Percentiles rank a stretch among this genome's conserved stretches.
Evolutionary conservation across 2,113 vertebrate genomes (phyloP).

Genomic region (Arenaria interpres): DNA sequence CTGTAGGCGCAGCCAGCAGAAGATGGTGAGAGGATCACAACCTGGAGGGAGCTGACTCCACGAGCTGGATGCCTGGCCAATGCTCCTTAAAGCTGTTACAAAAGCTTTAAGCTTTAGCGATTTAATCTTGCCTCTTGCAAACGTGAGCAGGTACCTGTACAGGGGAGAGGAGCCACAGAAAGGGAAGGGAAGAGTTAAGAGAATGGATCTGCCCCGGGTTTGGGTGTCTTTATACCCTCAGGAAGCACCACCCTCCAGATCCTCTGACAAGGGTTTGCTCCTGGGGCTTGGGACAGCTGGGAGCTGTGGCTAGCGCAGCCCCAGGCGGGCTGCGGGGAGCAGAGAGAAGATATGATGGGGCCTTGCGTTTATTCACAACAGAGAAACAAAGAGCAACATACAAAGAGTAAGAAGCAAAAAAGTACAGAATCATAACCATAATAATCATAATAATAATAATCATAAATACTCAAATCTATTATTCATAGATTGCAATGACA

Average conservation of each 20-base stretch:
- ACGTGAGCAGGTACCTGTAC: not conserved
- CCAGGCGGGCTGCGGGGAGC: not conserved
- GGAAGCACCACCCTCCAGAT: conserved; percentile 22
- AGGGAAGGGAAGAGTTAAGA: conserved; percentile 7
- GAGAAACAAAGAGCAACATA: conserved; percentile 72
- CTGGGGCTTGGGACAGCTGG: not conserved
- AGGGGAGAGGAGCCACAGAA: not conserved
- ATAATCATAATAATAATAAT: conserved; percentile 58
- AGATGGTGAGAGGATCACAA: not conserved
- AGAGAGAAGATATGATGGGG: conserved; percentile 55
- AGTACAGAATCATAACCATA: conserved; percentile 72
- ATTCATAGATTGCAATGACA: conserved; percentile 77
- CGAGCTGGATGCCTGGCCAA: not conserved
- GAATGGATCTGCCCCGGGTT: not conserved
- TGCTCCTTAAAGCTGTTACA: not conserved
- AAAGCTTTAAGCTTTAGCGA: not conserved
- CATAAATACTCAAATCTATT: conserved; percentile 76
- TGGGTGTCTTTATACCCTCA: not conserved
- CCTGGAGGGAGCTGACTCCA: not conserved
- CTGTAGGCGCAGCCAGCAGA: not conserved
- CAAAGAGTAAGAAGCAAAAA: conserved; percentile 73
- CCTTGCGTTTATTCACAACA: conserved; percentile 70
- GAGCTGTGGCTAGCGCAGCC: not conserved
- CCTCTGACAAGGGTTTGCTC: not conserved
- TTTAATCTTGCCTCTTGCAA: not conserved